Percentiles rank a stretch among this genome's conserved stretches.
Conservation (phyloP, 53 echinoderm and acorn worm genomes). For the Temnopleurus reevesii region DNA sequence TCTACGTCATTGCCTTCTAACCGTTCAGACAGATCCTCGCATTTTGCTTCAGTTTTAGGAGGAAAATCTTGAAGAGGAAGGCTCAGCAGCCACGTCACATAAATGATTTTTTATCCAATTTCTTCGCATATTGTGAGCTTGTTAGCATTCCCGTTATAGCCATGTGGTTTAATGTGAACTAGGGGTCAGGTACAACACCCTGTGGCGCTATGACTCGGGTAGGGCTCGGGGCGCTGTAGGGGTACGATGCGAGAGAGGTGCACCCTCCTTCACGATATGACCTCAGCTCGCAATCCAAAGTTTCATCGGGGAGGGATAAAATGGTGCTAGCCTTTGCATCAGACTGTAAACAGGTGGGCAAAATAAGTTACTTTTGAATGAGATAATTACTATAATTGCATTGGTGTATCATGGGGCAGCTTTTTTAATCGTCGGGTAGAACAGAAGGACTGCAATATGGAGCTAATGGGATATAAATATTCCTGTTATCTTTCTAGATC, state of each 20-base stretch:
- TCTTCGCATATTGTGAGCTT: not conserved
- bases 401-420: not conserved
- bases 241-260: not conserved
- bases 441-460: too few relatives aligned
- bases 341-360: not conserved
- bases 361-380: too few relatives aligned
- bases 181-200: not conserved
- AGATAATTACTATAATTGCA: not conserved
- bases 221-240: not conserved
- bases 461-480: not conserved
- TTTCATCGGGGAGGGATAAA: constrained; percentile 17
- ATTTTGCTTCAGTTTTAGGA: not conserved
- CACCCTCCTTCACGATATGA: not conserved
- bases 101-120: constrained; percentile 2
- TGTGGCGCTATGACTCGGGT: not conserved
- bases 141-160: not conserved
- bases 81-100: not conserved
- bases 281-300: not conserved
- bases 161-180: constrained; percentile 27
- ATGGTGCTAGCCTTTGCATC: not conserved
- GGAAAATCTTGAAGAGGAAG: not conserved
- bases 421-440: not conserved
- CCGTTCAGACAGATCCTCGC: not conserved
- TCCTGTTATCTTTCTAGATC: not conserved
- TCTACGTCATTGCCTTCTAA: not conserved